Base-by-base conservation (phyloP, 2,888 invertebrate species). In the Autographa gamma region DNA sequence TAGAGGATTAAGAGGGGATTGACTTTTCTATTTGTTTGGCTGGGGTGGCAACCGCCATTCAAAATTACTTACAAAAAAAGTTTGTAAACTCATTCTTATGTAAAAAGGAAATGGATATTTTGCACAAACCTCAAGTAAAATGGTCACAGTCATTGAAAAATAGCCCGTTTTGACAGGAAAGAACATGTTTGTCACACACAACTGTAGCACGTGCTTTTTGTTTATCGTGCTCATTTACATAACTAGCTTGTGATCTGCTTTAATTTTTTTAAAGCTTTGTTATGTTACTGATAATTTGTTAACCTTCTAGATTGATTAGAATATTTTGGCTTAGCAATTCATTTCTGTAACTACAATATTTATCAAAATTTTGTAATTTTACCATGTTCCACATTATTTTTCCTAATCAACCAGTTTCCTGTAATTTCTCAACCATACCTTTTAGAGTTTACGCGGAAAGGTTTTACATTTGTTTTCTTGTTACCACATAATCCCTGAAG, bases 201-300 rank as follows among this genome's bases (percentile, higher is more conserved):
- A 66, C 18, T 60, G 5, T 0, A 19, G 32, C 76, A 77, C 54
- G 64, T 79, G 64, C 14, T 67, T 74, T 69, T 71, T 59, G 60
- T 63, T 61, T 71, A 67, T 63, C 60, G 2, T 56, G 32, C 31
- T 62, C 43, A 76, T 77, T 80, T 56, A 61, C 76, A 79, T 71
- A 75, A 71, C 66, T 48, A 9, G 61, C 25, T 31, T 43, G 9
- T 62, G 18, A 60, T 65, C 61, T 8, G 43, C n/a, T 74, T 59
- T 56, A 25, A 16, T 43, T 43, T 43, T 43, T 43, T 43, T 43
- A 16, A 48, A 48, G 5, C 3, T n/a, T 48, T 48, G 43, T 16
- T 48, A 48, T 48, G 48, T 7, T 48, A n/a, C 2, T n/a, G n/a
- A 43, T 16, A 43, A 14, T 16, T 48, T n/a, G 0, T 7, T n/a